A percentile compares a stretch with the other conserved stretches of the same genome.
These are phyloP conservation scores for Folsomia manolachei DNA, from an alignment of 2,888 invertebrate species.

Conservation along the genomic window DNA sequence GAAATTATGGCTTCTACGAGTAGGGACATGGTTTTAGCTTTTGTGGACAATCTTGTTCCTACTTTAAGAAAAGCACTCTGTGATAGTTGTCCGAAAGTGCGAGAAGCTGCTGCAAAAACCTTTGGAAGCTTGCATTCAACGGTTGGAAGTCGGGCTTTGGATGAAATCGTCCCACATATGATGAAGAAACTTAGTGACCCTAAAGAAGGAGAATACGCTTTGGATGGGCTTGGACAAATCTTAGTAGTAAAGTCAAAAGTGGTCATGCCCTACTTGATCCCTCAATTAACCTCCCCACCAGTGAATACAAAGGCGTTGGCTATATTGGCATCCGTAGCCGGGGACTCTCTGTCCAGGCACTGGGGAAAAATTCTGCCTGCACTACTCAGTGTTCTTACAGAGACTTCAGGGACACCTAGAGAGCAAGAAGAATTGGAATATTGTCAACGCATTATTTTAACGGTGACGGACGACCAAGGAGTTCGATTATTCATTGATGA, in stretches of 20 bases:
- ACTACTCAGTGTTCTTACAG: slow-evolving; percentile 60
- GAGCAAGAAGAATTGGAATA: slow-evolving; percentile 71
- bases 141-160: slow-evolving; percentile 87
- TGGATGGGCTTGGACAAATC: slow-evolving; percentile 94
- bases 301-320: slow-evolving; percentile 92
- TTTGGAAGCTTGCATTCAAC: slow-evolving; percentile 94
- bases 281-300: slow-evolving; percentile 82
- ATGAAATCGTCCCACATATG: slow-evolving; percentile 93
- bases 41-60: slow-evolving; percentile 82
- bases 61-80: slow-evolving; percentile 92
- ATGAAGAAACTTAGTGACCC: slow-evolving; percentile 75
- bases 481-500: slow-evolving; percentile 83
- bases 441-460: slow-evolving; percentile 87
- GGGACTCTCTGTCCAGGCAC: slow-evolving; percentile 85
- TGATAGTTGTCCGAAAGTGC: slow-evolving; percentile 85
- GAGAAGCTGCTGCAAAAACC: slow-evolving; percentile 92
- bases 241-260: slow-evolving; percentile 95
- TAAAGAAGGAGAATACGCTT: slow-evolving; percentile 77
- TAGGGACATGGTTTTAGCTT: slow-evolving; percentile 86
- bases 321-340: slow-evolving; percentile 90
- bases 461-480: slow-evolving; percentile 83
- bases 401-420: slow-evolving; percentile 27
- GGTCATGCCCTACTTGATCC: slow-evolving; percentile 92
- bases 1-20: slow-evolving; percentile 98
- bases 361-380: slow-evolving; percentile 89